Evolutionary conservation across 2,888 invertebrate genomes (phyloP).

Genomic region (Azorinus chamasolen): DNA sequence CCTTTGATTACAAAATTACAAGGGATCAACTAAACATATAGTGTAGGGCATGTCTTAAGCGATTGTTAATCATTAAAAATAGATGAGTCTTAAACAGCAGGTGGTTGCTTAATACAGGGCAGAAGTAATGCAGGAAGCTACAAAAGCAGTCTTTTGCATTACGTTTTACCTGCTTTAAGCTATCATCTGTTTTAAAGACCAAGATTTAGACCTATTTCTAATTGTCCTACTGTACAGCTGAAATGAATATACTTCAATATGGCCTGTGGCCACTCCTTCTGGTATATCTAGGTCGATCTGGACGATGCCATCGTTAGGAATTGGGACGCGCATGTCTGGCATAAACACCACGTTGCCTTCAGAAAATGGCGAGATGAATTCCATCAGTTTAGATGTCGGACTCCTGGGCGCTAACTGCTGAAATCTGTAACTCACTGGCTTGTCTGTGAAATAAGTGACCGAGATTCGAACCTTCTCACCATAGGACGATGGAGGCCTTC

Average conservation of each 20-base stretch:
- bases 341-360: constrained; percentile 43
- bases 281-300: constrained; percentile 59
- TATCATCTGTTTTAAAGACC: too few relatives aligned
- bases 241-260: constrained; percentile 62
- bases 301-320: constrained; percentile 58
- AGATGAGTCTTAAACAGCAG: too few relatives aligned
- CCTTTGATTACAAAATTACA: too few relatives aligned
- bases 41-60: too few relatives aligned
- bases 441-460: constrained; percentile 67
- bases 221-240: too few relatives aligned
- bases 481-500: constrained; percentile 56
- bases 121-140: too few relatives aligned
- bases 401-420: constrained; percentile 25
- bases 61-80: too few relatives aligned
- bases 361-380: constrained; percentile 44
- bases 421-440: constrained; percentile 19
- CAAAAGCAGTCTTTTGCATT: too few relatives aligned
- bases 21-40: too few relatives aligned
- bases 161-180: too few relatives aligned
- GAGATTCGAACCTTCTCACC: constrained; percentile 48
- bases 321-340: constrained; percentile 42
- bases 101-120: too few relatives aligned
- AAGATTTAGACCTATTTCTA: too few relatives aligned
- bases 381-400: constrained; percentile 38
- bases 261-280: constrained; percentile 47